Evolutionary conservation across 2,113 vertebrate genomes (phyloP), one percentile per base, ranked within the genome.

Genomic region (Odontesthes bonariensis): DNA sequence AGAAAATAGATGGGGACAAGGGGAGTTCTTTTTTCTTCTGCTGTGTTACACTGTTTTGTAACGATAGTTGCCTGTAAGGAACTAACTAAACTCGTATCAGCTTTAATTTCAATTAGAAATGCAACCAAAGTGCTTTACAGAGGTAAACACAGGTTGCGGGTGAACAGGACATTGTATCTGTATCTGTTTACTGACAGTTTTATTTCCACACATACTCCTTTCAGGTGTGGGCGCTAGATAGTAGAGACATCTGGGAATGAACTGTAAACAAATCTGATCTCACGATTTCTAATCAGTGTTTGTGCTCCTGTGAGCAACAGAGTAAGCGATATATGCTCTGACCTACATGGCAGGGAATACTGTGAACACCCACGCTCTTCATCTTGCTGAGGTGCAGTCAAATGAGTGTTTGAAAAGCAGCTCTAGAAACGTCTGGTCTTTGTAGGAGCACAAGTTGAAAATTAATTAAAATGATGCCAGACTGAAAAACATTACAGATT

Each of bases 161-260:
- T 72, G 57, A 77, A 85, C 63, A 75, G 42, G 54, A 54, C 33
- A 57, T 35, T 5, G 46, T 61, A 42, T 19, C 64, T 11, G 3
- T 63, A 46, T 77, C 52, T 44, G 8, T 60, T 64, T 49, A 52
- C 35, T 57, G 51, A 22, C 68, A 7, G 35, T 42, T 32, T 64
- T 31, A 70, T 73, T 67, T 69, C 53, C 65, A 75, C 22, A 32
- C 67, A 86, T 72, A 77, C 62, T 51, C 58, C 23, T 47, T 60
- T 65, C 20, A 63, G 46, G 44, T 67, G 8, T 31, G 1, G 8
- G 76, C 65, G 14, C 44, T 17, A 52, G 53, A 53, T 33, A 11
- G 40, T 9, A 68, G 1, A 70, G 33, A 38, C 35, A 57, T 16
- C 31, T 55, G 38, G 38, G 59, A 14, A 67, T 22, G 17, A 63